phyloP scores from a whole-genome alignment of 1,140 invertebrate genomes.

The Drosophila nannoptera region DNA sequence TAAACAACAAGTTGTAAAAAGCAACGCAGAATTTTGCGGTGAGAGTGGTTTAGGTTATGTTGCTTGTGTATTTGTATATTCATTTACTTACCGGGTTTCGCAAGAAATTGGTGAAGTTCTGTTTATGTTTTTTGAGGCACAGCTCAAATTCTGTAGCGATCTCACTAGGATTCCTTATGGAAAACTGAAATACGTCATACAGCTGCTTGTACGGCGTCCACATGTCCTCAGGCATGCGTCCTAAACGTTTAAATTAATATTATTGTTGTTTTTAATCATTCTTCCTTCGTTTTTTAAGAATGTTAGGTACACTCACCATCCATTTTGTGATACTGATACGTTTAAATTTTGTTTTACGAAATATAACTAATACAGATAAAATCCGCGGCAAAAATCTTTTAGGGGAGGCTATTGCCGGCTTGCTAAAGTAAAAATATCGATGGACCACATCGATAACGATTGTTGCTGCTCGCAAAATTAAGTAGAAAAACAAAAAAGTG shows the following conservation, averaged over 20 bases:
- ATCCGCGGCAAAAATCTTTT: constrained; percentile 47
- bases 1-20: background rate
- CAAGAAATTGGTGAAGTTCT: constrained; percentile 92
- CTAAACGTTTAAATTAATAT: background rate
- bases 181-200: constrained; percentile 85
- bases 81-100: constrained; percentile 88
- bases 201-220: constrained; percentile 94
- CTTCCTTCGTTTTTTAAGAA: constrained; percentile 4
- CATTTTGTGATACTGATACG: constrained; percentile 30
- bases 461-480: background rate
- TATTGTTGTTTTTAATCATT: background rate
- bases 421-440: constrained; percentile 10
- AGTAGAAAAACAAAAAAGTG: background rate
- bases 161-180: constrained; percentile 84
- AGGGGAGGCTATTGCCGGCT: constrained; percentile 29
- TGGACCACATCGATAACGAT: constrained; percentile 3
- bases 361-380: constrained; percentile 28
- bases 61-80: background rate
- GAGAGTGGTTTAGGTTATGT: constrained; percentile 39
- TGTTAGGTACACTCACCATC: constrained; percentile 36
- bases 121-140: constrained; percentile 88
- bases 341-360: background rate
- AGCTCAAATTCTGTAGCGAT: constrained; percentile 89
- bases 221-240: constrained; percentile 83
- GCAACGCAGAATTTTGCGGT: background rate